Conservation (phyloP, 2,113 vertebrate genomes). For the Limnothrissa miodon region DNA sequence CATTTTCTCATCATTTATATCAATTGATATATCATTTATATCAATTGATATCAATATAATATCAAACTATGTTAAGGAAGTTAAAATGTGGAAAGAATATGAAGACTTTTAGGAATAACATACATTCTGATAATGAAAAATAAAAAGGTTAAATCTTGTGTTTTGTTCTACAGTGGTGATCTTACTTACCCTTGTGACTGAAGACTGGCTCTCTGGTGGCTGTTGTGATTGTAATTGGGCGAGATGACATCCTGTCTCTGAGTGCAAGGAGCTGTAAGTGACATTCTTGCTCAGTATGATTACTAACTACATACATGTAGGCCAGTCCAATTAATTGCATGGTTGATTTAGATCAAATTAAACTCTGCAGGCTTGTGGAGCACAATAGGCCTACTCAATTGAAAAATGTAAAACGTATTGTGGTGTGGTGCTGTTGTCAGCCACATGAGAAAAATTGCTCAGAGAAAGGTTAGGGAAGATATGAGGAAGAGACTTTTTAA, state of each 20-base stretch:
- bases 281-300: neutral
- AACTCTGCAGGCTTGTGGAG: neutral
- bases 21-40: too few relatives aligned
- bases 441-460: neutral
- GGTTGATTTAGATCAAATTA: neutral
- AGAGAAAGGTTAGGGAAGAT: neutral
- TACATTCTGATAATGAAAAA: too few relatives aligned
- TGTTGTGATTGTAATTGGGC: slow-evolving; percentile 55
- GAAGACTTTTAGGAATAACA: too few relatives aligned
- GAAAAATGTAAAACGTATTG: neutral
- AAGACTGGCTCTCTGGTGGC: slow-evolving; percentile 33
- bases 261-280: slow-evolving; percentile 16
- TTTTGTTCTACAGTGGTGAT: neutral
- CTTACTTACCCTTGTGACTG: slow-evolving; percentile 52
- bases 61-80: neutral
- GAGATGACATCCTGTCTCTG: slow-evolving; percentile 57
- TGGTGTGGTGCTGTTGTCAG: neutral
- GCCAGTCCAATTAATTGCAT: neutral
- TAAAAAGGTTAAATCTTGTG: too few relatives aligned
- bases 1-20: too few relatives aligned
- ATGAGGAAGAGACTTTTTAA: neutral
- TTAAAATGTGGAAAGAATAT: neutral
- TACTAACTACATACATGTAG: neutral
- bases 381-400: neutral
- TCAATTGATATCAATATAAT: too few relatives aligned